Percentiles rank a stretch among this genome's conserved stretches.
Evolutionary conservation across 1,140 invertebrate genomes (phyloP).

Genomic region (Delia radicum): DNA sequence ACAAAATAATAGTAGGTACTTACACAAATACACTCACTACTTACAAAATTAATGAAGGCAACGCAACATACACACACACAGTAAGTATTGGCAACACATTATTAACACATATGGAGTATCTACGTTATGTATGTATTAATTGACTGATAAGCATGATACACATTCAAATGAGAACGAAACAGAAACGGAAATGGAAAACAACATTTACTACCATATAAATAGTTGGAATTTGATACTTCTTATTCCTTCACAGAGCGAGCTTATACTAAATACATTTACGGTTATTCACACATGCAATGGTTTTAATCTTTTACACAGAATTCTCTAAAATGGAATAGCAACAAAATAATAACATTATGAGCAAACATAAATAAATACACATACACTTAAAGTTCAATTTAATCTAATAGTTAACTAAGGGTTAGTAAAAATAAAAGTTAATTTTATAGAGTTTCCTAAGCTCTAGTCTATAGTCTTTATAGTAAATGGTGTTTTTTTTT

Average conservation of each 20-base stretch:
- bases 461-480: too few species aligned
- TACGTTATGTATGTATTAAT: neutral
- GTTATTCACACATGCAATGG: neutral
- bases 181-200: neutral
- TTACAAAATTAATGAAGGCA: slow-evolving; percentile 11
- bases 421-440: too few species aligned
- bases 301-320: neutral
- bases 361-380: too few species aligned
- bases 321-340: neutral
- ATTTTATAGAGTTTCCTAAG: too few species aligned
- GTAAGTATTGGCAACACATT: too few species aligned
- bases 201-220: neutral
- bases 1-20: neutral
- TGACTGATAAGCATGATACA: neutral
- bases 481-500: too few species aligned
- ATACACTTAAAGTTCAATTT: neutral
- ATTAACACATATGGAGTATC: neutral
- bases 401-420: too few species aligned
- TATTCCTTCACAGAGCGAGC: neutral
- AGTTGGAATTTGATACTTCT: neutral
- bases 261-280: neutral
- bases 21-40: slow-evolving; percentile 11
- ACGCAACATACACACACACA: neutral
- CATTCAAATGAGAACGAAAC: neutral
- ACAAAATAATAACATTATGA: neutral